phyloP scores from a whole-genome alignment of 2,113 vertebrate genomes.

The Protobothrops mucrosquamatus region DNA sequence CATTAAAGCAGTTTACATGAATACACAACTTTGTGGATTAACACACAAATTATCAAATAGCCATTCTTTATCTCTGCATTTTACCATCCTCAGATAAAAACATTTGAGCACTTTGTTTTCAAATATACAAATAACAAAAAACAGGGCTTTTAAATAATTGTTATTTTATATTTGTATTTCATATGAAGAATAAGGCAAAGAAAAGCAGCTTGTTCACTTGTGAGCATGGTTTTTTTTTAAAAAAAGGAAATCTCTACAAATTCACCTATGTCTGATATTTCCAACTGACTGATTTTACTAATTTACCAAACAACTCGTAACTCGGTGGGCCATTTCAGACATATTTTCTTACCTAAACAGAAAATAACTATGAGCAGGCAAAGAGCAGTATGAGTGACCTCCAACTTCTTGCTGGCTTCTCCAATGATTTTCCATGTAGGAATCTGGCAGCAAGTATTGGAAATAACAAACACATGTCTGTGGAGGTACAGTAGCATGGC shows the following conservation, averaged over 20 bases:
- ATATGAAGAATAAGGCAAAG: neutral
- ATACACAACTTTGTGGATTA: neutral
- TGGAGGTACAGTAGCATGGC: neutral
- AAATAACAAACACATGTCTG: neutral
- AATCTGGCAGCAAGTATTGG: neutral
- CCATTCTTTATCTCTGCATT: neutral
- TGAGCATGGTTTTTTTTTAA: neutral
- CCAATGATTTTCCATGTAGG: neutral
- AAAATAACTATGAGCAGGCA: too few species aligned
- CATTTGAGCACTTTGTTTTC: neutral
- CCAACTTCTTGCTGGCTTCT: neutral
- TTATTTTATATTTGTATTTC: neutral
- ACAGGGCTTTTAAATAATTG: neutral
- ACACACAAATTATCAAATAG: neutral
- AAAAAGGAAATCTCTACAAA: neutral
- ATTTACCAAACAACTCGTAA: too few species aligned
- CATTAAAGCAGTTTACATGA: neutral
- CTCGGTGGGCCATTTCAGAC: too few species aligned
- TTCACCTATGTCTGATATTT: neutral
- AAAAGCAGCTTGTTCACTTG: neutral
- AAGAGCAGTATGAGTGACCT: too few species aligned
- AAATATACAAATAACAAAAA: neutral
- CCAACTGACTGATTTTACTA: too few species aligned
- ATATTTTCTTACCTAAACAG: too few species aligned
- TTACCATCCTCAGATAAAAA: neutral